phyloP scores from a whole-genome alignment of 2,888 invertebrate genomes.

The Iselma pallidipennis region DNA sequence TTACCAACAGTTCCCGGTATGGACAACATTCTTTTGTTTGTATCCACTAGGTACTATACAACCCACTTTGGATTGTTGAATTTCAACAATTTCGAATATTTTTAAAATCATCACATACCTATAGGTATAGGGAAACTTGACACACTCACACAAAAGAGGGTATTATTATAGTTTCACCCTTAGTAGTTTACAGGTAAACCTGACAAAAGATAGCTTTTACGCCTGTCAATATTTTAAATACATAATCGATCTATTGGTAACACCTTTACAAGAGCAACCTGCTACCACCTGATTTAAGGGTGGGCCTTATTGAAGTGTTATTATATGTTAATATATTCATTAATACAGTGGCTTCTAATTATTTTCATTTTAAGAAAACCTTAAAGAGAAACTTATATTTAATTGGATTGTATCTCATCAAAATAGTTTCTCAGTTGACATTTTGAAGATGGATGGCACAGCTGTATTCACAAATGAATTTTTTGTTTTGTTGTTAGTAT shows the following conservation, averaged over 20 bases:
- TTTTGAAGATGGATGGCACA: not conserved
- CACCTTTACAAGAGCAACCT: constrained; percentile 36
- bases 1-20: constrained; percentile 3
- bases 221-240: constrained; percentile 46
- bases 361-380: not conserved
- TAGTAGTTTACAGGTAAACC: constrained; percentile 16
- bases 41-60: no score
- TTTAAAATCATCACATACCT: not conserved
- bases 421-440: not conserved
- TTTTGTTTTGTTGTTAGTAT: constrained; percentile 13
- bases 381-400: not conserved
- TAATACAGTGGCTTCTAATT: constrained; percentile 13
- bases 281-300: constrained; percentile 25
- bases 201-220: constrained; percentile 31
- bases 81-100: not conserved
- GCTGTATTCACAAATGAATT: constrained; percentile 18
- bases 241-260: constrained; percentile 49
- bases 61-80: no score
- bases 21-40: not conserved
- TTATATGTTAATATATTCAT: constrained; percentile 25
- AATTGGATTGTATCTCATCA: not conserved
- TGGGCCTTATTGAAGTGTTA: constrained; percentile 5
- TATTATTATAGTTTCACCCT: constrained; percentile 17
- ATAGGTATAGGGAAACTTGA: constrained; percentile 3
- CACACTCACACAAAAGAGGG: constrained; percentile 1